Evolutionary conservation across 2,113 vertebrate genomes (phyloP).

Genomic region (Seriola quinqueradiata): DNA sequence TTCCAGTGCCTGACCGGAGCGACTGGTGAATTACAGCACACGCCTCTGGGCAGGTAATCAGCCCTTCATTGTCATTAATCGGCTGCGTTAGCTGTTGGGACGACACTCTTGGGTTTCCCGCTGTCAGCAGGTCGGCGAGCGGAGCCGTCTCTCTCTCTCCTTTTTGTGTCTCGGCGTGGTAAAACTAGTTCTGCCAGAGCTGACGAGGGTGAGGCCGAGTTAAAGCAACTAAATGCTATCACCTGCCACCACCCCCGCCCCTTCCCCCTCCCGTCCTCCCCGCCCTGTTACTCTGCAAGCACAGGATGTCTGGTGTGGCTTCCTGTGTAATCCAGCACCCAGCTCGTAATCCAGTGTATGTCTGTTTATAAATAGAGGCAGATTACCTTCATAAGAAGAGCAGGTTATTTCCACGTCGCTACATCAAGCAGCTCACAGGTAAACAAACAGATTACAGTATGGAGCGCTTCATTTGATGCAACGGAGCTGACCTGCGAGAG

Average conservation of each 20-base stretch:
- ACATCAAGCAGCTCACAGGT: not conserved
- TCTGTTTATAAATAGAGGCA: constrained; percentile 70
- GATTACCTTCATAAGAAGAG: constrained; percentile 60
- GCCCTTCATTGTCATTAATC: not conserved
- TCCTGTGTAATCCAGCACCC: constrained; percentile 58
- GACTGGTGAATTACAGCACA: not conserved
- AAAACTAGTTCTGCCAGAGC: constrained; percentile 48
- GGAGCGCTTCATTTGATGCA: not conserved
- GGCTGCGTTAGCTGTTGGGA: not conserved
- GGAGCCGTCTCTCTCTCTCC: not conserved
- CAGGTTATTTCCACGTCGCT: constrained; percentile 28
- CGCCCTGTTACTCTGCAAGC: not conserved
- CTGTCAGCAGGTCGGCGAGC: not conserved
- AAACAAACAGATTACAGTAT: constrained; percentile 1
- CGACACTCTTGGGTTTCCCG: not conserved
- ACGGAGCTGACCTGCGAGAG: not conserved
- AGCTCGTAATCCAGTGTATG: constrained; percentile 60
- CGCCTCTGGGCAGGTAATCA: not conserved
- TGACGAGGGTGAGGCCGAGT: not conserved
- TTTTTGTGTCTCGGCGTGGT: not conserved
- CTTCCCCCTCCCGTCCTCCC: not conserved
- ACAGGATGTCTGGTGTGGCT: constrained; percentile 29
- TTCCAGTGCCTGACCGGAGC: not conserved
- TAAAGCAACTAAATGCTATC: not conserved
- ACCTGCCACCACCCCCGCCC: not conserved